phyloP scores from a whole-genome alignment of 2,888 invertebrate genomes.

The Chelonus formosanus region DNA sequence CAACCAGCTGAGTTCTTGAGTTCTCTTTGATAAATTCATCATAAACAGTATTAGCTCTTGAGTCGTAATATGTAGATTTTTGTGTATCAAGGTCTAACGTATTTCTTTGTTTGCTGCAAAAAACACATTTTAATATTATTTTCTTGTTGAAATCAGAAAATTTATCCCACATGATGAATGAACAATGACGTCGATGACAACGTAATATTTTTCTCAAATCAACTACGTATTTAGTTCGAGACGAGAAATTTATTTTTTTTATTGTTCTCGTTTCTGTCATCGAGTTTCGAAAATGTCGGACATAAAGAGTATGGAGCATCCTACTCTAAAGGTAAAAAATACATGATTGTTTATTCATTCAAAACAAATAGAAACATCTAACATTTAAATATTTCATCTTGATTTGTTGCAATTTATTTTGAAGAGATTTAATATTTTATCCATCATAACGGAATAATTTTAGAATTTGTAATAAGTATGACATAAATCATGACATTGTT shows the following conservation, averaged over 20 bases:
- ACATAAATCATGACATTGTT: no score
- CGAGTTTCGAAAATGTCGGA: constrained; percentile 74
- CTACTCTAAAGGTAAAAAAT: constrained; percentile 83
- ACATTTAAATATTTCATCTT: no score
- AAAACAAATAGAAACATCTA: not conserved
- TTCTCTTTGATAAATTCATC: not conserved
- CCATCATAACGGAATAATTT: no score
- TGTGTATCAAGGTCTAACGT: constrained; percentile 4
- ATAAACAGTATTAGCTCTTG: constrained; percentile 21
- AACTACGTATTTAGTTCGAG: no score
- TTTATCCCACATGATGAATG: no score
- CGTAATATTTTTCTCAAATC: no score
- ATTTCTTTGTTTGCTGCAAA: not conserved
- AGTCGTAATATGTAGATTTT: constrained; percentile 14
- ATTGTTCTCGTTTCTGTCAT: constrained; percentile 26
- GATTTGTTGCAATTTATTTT: no score
- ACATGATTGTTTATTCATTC: constrained; percentile 8
- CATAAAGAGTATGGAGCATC: constrained; percentile 93
- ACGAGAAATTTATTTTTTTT: not conserved
- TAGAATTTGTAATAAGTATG: no score
- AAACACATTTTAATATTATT: no score
- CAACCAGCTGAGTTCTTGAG: not conserved
- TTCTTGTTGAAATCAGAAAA: no score
- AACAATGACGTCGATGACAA: no score
- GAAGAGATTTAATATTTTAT: no score